Evolutionary conservation across 2,797 vertebrate genomes (phyloP), one percentile per base, ranked within the genome.

Genomic region (Channa striata): DNA sequence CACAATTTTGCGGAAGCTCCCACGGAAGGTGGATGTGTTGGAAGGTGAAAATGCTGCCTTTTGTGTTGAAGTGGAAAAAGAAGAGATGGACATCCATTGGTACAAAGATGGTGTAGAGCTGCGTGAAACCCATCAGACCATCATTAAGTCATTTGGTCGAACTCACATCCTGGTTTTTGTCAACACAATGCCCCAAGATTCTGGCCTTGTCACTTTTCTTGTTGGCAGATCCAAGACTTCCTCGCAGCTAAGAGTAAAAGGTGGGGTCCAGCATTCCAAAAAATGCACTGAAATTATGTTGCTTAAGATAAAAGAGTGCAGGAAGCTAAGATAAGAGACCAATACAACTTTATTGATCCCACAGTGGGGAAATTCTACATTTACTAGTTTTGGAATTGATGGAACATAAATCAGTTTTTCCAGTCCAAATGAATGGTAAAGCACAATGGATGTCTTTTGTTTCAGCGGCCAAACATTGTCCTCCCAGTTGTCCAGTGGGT

Each of bases 21-120:
- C 98, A 0, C 93, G 98, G 81, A 99, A 99, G 72, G 93, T 99
- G 33, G 97, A 99, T 1, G 97, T 99, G 44, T 92, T 97, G 47
- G 98, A 99, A 74, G 97, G 98, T 1, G 98, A 99, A 92, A 99
- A 99, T 0, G 98, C 98, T 0, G 98, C 97, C 36, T 97, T 99
- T 84, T 98, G 96, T 11, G 97, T 96, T 80, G 98, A 99, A 86
- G 96, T 98, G 0, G 94, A 90, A 53, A 97, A 98, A 65, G 95
- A 93, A 1, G 93, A 94, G 68, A 96, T 97, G 86, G 94, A 95
- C 47, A 95, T 96, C 36, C 94, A 90, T 70, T 99, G 98, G 98
- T 97, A 95, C 80, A 96, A 95, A 51, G 95, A 99, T 0, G 96
- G 96, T 16, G 80, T 92, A 30, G 96, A 96, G 80, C 91, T 99